These are phyloP conservation scores for Typhlichthys subterraneus DNA, from an alignment of 2,797 vertebrate species.

Conservation along the genomic window DNA sequence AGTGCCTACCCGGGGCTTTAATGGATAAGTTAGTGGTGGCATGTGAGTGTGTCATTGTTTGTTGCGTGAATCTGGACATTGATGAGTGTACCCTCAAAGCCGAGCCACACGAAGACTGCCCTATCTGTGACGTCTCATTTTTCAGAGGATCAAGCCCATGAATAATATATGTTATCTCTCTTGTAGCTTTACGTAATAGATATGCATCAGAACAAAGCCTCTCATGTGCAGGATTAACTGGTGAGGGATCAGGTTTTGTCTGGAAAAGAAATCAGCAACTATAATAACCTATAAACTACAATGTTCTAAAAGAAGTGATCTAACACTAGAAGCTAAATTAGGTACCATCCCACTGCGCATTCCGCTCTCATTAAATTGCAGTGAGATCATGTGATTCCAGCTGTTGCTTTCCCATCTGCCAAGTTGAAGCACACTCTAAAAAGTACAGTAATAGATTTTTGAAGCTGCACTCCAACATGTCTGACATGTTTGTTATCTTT, in stretches of 20 bases:
- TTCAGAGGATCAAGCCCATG: slow-evolving; percentile 51
- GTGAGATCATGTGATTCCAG: slow-evolving; percentile 1
- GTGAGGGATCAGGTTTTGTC: slow-evolving; percentile 49
- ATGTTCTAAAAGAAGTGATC: not conserved
- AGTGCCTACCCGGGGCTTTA: slow-evolving; percentile 4
- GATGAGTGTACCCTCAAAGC: slow-evolving; percentile 9
- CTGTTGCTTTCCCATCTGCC: not conserved
- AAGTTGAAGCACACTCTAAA: slow-evolving; percentile 9
- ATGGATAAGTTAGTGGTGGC: not conserved
- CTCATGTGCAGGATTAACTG: slow-evolving; percentile 56
- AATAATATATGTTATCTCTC: slow-evolving; percentile 68
- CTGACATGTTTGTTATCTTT: slow-evolving; percentile 29
- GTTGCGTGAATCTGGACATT: not conserved
- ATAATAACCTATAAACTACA: slow-evolving; percentile 26
- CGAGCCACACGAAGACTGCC: slow-evolving; percentile 29
- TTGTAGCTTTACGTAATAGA: slow-evolving; percentile 61
- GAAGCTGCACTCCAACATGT: slow-evolving; percentile 1
- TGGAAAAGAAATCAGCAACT: slow-evolving; percentile 27
- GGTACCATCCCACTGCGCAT: not conserved
- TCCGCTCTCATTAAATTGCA: slow-evolving; percentile 2
- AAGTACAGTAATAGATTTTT: slow-evolving; percentile 10
- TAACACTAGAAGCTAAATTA: too few relatives aligned
- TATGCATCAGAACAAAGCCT: slow-evolving; percentile 44
- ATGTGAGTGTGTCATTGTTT: not conserved
- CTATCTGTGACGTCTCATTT: slow-evolving; percentile 58